Evolutionary conservation across 2,888 invertebrate genomes (phyloP).

Genomic region (Nezara viridula): DNA sequence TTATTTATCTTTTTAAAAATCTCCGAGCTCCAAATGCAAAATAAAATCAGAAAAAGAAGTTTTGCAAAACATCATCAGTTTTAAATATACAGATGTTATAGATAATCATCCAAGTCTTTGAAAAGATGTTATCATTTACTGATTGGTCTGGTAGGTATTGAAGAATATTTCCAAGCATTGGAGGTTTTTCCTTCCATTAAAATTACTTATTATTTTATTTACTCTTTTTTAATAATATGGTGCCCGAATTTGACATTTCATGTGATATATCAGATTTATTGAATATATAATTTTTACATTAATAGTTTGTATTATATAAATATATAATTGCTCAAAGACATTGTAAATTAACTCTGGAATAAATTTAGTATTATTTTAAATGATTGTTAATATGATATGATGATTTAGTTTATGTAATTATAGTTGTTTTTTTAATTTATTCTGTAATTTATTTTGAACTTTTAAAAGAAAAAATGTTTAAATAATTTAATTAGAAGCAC

Average conservation of each 20-base stretch:
- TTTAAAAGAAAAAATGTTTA: no score
- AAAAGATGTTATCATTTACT: neutral
- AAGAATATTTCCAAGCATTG: neutral
- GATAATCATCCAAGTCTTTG: neutral
- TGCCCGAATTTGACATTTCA: neutral
- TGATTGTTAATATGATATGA: neutral
- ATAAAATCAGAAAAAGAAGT: neutral
- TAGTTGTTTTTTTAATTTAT: no score
- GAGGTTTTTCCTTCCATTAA: no score
- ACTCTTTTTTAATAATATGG: neutral
- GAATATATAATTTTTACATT: neutral
- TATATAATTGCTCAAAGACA: neutral
- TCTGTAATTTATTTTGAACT: no score
- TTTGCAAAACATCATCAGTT: neutral
- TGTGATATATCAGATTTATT: neutral
- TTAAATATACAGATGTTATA: neutral
- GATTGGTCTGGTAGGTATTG: neutral
- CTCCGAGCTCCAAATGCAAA: no score
- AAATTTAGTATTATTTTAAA: neutral
- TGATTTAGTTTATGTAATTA: neutral
- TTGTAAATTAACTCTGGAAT: neutral
- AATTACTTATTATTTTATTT: neutral
- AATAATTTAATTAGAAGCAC: no score
- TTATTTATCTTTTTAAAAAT: no score
- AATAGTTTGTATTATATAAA: neutral